Base-by-base conservation (phyloP, 2,113 vertebrate genomes). In the Xyliphius kryptos region DNA sequence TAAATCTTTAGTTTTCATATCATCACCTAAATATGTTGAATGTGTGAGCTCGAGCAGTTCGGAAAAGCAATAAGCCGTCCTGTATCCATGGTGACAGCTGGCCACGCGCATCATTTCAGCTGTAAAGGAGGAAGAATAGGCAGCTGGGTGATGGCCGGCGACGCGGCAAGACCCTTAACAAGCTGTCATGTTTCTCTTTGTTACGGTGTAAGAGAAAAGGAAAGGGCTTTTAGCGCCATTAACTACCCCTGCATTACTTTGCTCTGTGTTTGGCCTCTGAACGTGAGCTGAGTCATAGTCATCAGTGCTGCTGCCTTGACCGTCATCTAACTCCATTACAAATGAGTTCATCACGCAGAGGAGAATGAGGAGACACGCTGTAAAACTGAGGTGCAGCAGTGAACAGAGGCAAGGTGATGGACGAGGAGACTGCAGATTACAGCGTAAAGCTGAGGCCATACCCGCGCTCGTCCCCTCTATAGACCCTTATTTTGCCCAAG, bases 31-130 rank as follows among this genome's bases (percentile, higher is more conserved):
- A n/a, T n/a, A n/a, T n/a, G n/a, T n/a, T 20, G 49, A 16, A 9
- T n/a, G 1, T 53, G 26, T 57, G 40, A 13, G 38, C 21, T 51
- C 19, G 8, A 21, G 41, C 36, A 36, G 26, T 58, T 69, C 43
- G 36, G 60, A 61, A 61, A 61, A 48, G 70, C 70, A 62, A 65
- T 52, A 41, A 61, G 60, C 66, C 60, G 60, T 52, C 60, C 48
- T 73, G 74, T 76, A 76, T 68, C 74, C 74, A 73, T 76, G 70
- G 70, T 26, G 67, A 76, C 63, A 73, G 67, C 51, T 56, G 70
- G 61, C 70, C 61, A 64, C 70, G 64, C 58, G 56, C 61, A 37
- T 55, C 58, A 52, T 50, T 47, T 60, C 63, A 19, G 66, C 61
- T 72, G 54, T 15, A 55, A 51, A 38, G 61, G 63, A 60, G 50